Conservation (phyloP, 2,797 vertebrate species). For the Eurystomus glaucurus region DNA sequence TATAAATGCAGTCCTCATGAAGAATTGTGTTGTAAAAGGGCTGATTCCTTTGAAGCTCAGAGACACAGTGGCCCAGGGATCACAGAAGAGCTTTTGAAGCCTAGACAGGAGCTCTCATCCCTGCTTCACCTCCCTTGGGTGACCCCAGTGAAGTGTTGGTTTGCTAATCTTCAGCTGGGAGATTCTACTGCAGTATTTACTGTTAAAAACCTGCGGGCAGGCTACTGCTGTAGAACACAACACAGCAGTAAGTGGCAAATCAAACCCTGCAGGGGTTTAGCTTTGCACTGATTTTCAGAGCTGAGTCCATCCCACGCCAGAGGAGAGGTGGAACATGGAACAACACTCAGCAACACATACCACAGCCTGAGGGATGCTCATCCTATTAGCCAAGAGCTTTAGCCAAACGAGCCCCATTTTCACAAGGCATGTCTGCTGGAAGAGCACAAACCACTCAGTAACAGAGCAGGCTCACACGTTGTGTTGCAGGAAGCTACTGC, state of each 20-base stretch:
- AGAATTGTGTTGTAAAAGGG: background rate
- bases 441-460: background rate
- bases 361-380: background rate
- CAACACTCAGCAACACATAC: background rate
- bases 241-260: background rate
- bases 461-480: background rate
- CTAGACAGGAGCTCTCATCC: constrained; percentile 22
- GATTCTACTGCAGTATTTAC: background rate
- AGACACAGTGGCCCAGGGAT: background rate
- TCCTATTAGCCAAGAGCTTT: background rate
- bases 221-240: background rate
- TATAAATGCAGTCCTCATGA: background rate
- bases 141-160: constrained; percentile 10
- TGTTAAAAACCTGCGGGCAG: constrained; percentile 21
- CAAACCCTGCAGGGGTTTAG: background rate
- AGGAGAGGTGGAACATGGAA: background rate
- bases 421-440: background rate
- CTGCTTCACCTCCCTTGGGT: background rate
- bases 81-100: constrained; percentile 36
- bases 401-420: background rate
- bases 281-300: constrained; percentile 1
- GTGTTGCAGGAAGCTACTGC: background rate
- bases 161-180: background rate
- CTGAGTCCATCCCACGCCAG: background rate
- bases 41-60: background rate